Base-by-base conservation (phyloP, 2,113 vertebrate species). In the Hystrix cristata region DNA sequence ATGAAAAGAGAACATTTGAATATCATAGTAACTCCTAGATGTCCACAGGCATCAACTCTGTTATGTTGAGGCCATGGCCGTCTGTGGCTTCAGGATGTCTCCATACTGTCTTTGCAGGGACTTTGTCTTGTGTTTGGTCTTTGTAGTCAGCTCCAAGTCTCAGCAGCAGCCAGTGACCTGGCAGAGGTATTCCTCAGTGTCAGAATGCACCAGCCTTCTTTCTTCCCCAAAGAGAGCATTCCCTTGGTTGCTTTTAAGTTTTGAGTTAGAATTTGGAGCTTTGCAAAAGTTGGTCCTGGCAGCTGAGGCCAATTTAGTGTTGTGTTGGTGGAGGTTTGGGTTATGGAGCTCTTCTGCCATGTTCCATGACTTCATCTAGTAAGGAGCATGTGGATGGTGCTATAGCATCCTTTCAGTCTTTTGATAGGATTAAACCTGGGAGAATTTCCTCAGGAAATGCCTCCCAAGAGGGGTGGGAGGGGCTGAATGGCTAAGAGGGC, bases 1-100 rank as follows among this genome's bases (percentile, higher is more conserved):
- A 78, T 78, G 48, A 79, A 96, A 90, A 23, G 21, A 27, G 29
- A 94, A 55, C 48, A 6, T 79, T 90, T 76, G 72, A 90, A 13
- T 86, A 48, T 78, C 43, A 15, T 64, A 14, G 21, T 11, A 25
- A 14, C 29, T 51, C 18, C 23, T 51, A 23, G n/a, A 64, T 48
- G 19, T 16, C 6, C 25, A 43, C 43, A 69, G 62, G 11, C 5
- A 13, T 15, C 59, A 46, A n/a, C 51, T 48, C 46, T 57, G 25
- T 51, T 12, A 3, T n/a, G 21, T 23, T 48, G 71, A 79, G 71
- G 19, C 19, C 14, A n/a, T 19, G 16, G 51, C 21, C n/a, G 7
- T 43, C 55, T 43, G 55, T 60, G 11, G 13, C 55, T 82, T 43
- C 5, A 12, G 23, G 38, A 19, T 72, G 9, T 72, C 9, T 48